phyloP scores from a whole-genome alignment of 1,140 invertebrate species.

The Zaprionus lachaisei region DNA sequence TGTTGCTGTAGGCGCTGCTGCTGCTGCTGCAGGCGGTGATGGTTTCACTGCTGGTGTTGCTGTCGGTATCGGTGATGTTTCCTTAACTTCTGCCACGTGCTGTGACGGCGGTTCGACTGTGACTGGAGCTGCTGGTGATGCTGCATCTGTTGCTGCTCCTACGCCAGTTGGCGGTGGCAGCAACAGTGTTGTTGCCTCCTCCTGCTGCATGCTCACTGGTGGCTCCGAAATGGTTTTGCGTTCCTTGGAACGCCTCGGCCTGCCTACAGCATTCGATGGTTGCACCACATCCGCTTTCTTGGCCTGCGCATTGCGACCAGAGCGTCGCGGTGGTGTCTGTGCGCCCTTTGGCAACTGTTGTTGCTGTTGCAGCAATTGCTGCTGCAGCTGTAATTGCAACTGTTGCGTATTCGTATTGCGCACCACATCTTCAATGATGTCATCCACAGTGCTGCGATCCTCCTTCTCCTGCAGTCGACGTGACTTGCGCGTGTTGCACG shows the following conservation, averaged over 20 bases:
- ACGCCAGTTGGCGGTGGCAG: slow-evolving; percentile 12
- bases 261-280: slow-evolving; percentile 86
- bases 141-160: background rate
- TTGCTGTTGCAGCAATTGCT: slow-evolving; percentile 43
- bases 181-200: slow-evolving; percentile 83
- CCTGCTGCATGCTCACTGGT: slow-evolving; percentile 86
- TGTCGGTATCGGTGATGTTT: slow-evolving; percentile 7
- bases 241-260: slow-evolving; percentile 86
- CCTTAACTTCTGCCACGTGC: background rate
- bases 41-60: background rate
- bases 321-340: slow-evolving; percentile 74
- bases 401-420: slow-evolving; percentile 87
- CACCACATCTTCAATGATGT: slow-evolving; percentile 94
- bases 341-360: slow-evolving; percentile 74
- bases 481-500: slow-evolving; percentile 91
- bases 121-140: background rate
- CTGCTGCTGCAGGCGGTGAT: background rate
- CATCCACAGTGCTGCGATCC: slow-evolving; percentile 92
- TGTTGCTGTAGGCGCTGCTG: background rate
- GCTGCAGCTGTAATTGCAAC: slow-evolving; percentile 51
- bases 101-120: slow-evolving; percentile 3
- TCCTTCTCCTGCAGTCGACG: slow-evolving; percentile 90
- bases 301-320: slow-evolving; percentile 65
- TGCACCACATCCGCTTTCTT: slow-evolving; percentile 54
- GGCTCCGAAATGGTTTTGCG: slow-evolving; percentile 87